phyloP scores from a whole-genome alignment of 2,888 invertebrate genomes.

The Eudasyphora cyanicolor region DNA sequence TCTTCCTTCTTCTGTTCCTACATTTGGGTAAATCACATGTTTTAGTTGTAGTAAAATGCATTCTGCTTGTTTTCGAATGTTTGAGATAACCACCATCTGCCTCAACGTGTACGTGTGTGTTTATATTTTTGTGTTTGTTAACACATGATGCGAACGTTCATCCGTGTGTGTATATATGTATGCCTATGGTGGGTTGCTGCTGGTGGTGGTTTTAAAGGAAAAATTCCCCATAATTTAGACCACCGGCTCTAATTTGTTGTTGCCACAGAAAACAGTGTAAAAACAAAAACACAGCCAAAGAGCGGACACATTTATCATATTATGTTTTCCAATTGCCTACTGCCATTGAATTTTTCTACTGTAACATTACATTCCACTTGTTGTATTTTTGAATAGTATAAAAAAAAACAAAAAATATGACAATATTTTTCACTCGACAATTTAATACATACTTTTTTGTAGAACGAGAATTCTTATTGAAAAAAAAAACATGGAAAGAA shows the following conservation, averaged over 20 bases:
- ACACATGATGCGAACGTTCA: no score
- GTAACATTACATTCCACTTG: constrained; percentile 7
- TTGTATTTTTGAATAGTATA: not conserved
- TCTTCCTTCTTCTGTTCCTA: constrained; percentile 36
- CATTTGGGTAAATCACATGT: constrained; percentile 2
- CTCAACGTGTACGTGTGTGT: not conserved
- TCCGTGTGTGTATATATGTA: no score
- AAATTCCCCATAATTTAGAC: not conserved
- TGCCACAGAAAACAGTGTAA: not conserved
- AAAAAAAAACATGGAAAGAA: constrained; percentile 28
- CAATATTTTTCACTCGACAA: not conserved
- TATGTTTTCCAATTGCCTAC: not conserved
- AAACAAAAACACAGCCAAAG: not conserved
- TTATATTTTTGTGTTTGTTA: no score
- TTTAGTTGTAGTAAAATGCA: not conserved
- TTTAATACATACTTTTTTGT: not conserved
- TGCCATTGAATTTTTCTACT: constrained; percentile 1
- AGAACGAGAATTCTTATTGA: not conserved
- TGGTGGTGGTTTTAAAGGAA: no score
- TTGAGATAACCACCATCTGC: not conserved
- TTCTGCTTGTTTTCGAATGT: not conserved
- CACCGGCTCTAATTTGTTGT: not conserved
- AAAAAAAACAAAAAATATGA: constrained; percentile 23
- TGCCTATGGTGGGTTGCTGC: no score
- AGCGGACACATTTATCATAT: not conserved